Percentiles rank a stretch among this genome's conserved stretches.
Evolutionary conservation across 2,797 vertebrate species (phyloP).

Genomic region (Acrocephalus scirpaceus): DNA sequence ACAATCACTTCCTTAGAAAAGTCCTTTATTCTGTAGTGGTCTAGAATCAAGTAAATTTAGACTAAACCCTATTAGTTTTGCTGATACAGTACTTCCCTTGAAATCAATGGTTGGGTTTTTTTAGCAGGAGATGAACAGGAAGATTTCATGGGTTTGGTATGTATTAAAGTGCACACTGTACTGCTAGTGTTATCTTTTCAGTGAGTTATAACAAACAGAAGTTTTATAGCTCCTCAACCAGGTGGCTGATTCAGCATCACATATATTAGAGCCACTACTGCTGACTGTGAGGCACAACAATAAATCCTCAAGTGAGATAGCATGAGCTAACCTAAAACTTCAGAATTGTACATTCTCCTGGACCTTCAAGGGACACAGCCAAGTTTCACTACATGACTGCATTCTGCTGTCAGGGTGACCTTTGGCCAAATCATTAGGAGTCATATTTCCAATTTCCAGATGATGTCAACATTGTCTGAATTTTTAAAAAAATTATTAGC

Average conservation of each 20-base stretch:
- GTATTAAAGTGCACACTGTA: neutral
- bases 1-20: neutral
- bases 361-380: neutral
- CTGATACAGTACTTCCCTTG: neutral
- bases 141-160: conserved; percentile 25
- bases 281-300: neutral
- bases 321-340: neutral
- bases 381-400: neutral
- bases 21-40: neutral
- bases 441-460: neutral
- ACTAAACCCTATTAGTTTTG: neutral
- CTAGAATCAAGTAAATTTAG: neutral
- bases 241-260: conserved; percentile 45
- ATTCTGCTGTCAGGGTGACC: neutral
- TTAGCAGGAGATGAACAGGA: neutral
- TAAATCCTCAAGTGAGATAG: conserved; percentile 31
- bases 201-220: conserved; percentile 41
- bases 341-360: neutral
- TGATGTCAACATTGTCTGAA: neutral
- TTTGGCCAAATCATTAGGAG: neutral
- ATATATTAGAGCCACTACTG: conserved; percentile 6
- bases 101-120: neutral
- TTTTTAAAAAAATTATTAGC: neutral
- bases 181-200: conserved; percentile 17
- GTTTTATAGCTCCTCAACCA: conserved; percentile 22